Base-by-base conservation (phyloP, 2,888 invertebrate genomes). In the Leucoptera coffeella region DNA sequence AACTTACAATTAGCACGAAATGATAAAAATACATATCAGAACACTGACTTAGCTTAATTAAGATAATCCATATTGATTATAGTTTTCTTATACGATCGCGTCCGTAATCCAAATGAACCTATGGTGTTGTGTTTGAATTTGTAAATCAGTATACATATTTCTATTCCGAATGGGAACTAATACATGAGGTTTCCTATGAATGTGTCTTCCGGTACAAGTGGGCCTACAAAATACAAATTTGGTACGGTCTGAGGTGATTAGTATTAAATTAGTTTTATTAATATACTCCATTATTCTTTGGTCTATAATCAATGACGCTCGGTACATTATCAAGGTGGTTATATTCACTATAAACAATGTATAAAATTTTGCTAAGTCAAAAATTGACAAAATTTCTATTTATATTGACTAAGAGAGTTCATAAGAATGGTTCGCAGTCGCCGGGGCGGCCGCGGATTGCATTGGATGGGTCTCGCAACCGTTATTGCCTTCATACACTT, bases 311-410 rank as follows among this genome's bases (percentile, higher is more conserved):
- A 53, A 54, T 51, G 55, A 60, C 55, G 50, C 45, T 51, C 61
- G 57, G 61, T 58, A 51, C 46, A 48, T 45, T 57, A n/a, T n/a
- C n/a, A 47, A 53, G 59, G 54, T 46, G 55, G 48, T 55, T 53
- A 59, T 45, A 53, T 47, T 59, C 40, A 50, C 50, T 59, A 65
- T 62, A 65, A 62, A 65, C 55, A 61, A 67, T 49, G 61, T 67
- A 65, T 65, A 69, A 69, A 69, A 69, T 64, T 69, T 67, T 58
- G 60, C 65, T 69, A 65, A 57, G 67, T 69, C 65, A 67, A 60
- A 65, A 69, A 67, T 69, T 67, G 67, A 69, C 69, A 50, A 58
- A 52, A 59, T 62, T 64, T 57, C 53, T 61, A 59, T 60, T 23
- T 50, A 48, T 65, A 69, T 69, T 67, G 69, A 65, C 69, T 67